Evolutionary conservation across 2,888 invertebrate genomes (phyloP).

Genomic region (Tholera decimalis): DNA sequence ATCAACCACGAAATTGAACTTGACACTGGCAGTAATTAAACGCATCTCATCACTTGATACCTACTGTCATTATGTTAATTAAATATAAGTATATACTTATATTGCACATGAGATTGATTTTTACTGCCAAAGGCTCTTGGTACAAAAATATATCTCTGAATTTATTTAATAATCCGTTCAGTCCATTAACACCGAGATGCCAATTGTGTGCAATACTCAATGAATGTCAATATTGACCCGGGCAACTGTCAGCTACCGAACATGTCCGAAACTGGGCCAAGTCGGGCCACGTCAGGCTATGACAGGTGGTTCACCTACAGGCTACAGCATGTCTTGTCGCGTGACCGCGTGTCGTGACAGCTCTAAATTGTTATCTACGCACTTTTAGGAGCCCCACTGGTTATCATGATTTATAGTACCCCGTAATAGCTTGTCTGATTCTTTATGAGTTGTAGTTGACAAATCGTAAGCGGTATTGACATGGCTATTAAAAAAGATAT

Average conservation of each 20-base stretch:
- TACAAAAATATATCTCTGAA: not conserved
- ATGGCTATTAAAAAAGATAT: not conserved
- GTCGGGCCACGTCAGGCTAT: slow-evolving; percentile 16
- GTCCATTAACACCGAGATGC: slow-evolving; percentile 9
- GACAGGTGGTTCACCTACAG: slow-evolving; percentile 60
- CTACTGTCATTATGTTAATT: not conserved
- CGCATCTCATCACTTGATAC: not conserved
- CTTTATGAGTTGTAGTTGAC: slow-evolving; percentile 52
- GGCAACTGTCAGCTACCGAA: slow-evolving; percentile 42
- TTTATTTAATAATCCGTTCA: not conserved
- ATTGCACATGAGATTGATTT: too few species aligned
- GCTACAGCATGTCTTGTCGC: slow-evolving; percentile 67
- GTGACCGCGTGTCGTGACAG: slow-evolving; percentile 77
- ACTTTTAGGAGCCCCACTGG: slow-evolving; percentile 73
- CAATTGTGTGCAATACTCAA: slow-evolving; percentile 35
- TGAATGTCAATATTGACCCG: slow-evolving; percentile 37
- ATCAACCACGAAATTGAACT: not conserved
- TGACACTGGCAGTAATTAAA: not conserved
- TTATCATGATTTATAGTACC: slow-evolving; percentile 79
- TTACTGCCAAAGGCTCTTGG: too few species aligned
- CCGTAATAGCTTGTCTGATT: slow-evolving; percentile 69
- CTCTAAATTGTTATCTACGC: slow-evolving; percentile 82
- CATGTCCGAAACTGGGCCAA: slow-evolving; percentile 46
- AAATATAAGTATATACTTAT: too few species aligned
- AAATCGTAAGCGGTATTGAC: slow-evolving; percentile 29